Evolutionary conservation across 2,797 vertebrate genomes (phyloP).

Genomic region (Prunella strophiata): DNA sequence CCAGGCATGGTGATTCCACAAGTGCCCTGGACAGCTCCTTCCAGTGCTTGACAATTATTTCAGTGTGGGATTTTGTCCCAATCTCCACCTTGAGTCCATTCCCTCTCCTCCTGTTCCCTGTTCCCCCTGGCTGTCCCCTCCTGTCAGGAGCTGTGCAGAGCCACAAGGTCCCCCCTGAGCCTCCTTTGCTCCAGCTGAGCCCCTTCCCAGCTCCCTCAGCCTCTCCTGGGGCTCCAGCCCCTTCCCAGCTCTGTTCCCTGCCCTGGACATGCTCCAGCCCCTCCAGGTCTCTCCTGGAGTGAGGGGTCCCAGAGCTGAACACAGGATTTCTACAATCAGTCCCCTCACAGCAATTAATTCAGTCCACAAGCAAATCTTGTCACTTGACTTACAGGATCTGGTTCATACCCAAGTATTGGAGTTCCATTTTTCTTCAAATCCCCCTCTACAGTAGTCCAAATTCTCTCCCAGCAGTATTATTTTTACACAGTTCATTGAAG

Average conservation of each 20-base stretch:
- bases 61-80: not conserved
- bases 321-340: not conserved
- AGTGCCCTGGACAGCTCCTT: not conserved
- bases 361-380: not conserved
- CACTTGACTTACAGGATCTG: not conserved
- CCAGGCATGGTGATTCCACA: not conserved
- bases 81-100: not conserved
- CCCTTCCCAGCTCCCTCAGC: not conserved
- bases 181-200: not conserved
- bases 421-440: not conserved
- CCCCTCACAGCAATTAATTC: not conserved
- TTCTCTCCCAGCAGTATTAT: not conserved
- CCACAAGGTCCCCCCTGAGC: not conserved
- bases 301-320: not conserved
- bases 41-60: not conserved
- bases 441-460: not conserved
- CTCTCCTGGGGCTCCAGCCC: not conserved
- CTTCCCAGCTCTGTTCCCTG: accelerated
- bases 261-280: accelerated
- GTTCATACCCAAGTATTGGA: accelerated
- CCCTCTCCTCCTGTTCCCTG: not conserved
- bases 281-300: accelerated
- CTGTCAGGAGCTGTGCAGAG: not conserved
- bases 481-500: not conserved
- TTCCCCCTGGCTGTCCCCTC: not conserved